phyloP scores from a whole-genome alignment of 30 jellyfish, hydroid and myxozoan species.

The Sanderia malayensis region DNA sequence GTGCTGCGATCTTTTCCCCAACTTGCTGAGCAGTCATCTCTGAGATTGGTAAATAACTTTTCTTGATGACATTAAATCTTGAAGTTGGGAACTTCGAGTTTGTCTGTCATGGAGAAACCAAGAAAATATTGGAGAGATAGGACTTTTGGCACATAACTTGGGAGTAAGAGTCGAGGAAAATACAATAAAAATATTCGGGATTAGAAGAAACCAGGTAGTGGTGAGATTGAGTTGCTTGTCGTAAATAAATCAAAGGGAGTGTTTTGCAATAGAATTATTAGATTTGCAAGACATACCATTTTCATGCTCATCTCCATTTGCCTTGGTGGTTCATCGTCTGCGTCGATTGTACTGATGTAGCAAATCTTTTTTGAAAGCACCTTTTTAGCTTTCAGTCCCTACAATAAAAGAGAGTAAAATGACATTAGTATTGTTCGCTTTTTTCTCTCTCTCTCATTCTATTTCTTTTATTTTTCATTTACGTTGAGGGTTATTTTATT shows the following conservation, averaged over 20 bases:
- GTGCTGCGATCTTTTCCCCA: constrained; percentile 28
- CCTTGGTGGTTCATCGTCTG: not conserved
- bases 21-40: constrained; percentile 19
- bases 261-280: not conserved
- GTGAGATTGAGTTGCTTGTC: not conserved
- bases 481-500: too few relatives aligned
- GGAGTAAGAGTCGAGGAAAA: not conserved
- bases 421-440: too few relatives aligned
- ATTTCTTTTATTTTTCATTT: too few relatives aligned
- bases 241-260: not conserved
- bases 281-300: too few relatives aligned
- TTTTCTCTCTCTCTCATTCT: too few relatives aligned
- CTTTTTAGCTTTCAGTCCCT: not conserved
- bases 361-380: not conserved
- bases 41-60: not conserved
- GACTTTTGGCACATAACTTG: not conserved
- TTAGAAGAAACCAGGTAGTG: not conserved
- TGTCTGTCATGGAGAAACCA: not conserved
- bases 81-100: constrained; percentile 16
- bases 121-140: too few relatives aligned
- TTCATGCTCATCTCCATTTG: not conserved
- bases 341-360: not conserved
- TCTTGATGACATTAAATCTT: not conserved
- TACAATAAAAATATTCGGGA: not conserved
- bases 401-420: too few relatives aligned